Conservation (phyloP, 2,797 vertebrate species). For the Brachyrhaphis roseni region DNA sequence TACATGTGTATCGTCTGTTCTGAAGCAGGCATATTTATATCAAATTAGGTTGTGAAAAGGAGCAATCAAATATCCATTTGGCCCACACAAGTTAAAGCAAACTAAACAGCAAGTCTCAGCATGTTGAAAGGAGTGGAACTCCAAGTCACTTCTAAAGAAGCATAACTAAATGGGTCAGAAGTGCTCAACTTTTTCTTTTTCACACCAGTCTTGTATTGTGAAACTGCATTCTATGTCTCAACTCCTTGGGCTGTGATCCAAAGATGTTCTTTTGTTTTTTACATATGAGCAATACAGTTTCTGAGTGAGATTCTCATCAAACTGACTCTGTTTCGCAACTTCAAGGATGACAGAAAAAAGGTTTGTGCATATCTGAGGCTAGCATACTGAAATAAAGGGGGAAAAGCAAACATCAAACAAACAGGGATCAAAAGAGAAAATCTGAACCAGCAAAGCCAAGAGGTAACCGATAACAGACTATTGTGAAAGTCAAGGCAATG, state of each 20-base stretch:
- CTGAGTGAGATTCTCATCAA: not conserved
- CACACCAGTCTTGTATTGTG: not conserved
- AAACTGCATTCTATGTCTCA: not conserved
- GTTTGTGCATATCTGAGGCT: constrained; percentile 8
- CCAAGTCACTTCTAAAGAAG: constrained; percentile 20
- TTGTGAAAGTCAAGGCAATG: constrained; percentile 36
- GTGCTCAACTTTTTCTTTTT: constrained; percentile 4
- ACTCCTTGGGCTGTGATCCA: not conserved
- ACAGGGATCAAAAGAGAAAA: constrained; percentile 39
- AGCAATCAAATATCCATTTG: constrained; percentile 52
- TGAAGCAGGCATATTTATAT: not conserved
- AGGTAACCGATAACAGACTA: constrained; percentile 45
- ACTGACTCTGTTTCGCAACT: constrained; percentile 16
- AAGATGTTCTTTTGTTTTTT: not conserved
- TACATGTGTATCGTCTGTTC: not conserved
- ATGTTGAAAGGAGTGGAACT: constrained; percentile 21
- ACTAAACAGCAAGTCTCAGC: constrained; percentile 41
- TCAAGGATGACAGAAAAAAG: constrained; percentile 12
- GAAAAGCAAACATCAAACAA: constrained; percentile 39
- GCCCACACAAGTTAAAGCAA: constrained; percentile 25
- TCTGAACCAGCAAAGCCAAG: constrained; percentile 36
- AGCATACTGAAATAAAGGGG: not conserved
- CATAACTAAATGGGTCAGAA: constrained; percentile 30
- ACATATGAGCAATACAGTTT: not conserved
- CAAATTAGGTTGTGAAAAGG: constrained; percentile 25